Conservation (phyloP, 2,797 vertebrate species). For the Chloroceryle inda region DNA sequence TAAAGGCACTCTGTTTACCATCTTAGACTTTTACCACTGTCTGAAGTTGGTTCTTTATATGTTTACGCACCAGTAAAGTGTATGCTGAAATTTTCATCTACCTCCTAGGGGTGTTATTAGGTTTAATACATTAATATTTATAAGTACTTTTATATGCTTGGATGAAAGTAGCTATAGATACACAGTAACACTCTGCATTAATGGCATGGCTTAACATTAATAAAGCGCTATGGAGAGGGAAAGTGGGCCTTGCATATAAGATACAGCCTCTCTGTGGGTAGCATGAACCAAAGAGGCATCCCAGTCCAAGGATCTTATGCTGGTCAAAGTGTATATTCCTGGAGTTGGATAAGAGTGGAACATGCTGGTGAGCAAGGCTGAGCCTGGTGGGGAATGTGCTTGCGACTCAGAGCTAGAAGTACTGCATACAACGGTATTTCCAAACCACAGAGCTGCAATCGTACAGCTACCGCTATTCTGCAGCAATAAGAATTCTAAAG, state of each 20-base stretch:
- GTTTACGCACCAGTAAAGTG: not conserved
- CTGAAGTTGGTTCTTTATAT: not conserved
- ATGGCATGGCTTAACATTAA: not conserved
- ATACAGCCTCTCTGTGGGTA: not conserved
- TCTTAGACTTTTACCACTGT: not conserved
- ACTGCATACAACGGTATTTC: not conserved
- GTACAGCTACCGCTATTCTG: not conserved
- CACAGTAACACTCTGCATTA: not conserved
- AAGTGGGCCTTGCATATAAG: not conserved
- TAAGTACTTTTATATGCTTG: conserved; percentile 20
- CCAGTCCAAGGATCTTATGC: not conserved
- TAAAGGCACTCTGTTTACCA: not conserved
- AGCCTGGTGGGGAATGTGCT: not conserved
- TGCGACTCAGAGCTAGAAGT: not conserved
- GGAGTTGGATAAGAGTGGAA: not conserved
- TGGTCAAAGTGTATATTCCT: not conserved
- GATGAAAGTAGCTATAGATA: conserved; percentile 13
- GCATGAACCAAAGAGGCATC: not conserved
- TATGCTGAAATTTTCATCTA: not conserved
- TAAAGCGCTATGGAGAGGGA: not conserved
- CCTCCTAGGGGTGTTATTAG: conserved; percentile 42
- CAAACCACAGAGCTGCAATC: not conserved
- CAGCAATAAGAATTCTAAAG: not conserved
- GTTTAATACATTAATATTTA: conserved; percentile 51
- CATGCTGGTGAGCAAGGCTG: not conserved